Base-by-base conservation (phyloP, 2,888 invertebrate species). In the Oscheius myriophilus region DNA sequence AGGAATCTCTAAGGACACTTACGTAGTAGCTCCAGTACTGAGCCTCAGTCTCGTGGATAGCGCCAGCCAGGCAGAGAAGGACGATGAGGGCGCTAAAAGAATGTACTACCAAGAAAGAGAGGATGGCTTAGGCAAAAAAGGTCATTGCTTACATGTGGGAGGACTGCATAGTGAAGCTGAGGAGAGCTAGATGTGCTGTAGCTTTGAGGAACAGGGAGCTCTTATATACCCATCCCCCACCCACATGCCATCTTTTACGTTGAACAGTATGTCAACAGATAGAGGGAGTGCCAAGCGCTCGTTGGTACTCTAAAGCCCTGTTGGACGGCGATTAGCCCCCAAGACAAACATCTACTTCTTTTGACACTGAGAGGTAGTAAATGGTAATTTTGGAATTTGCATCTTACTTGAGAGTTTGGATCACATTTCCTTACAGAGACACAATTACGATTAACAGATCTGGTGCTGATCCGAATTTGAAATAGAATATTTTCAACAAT, bases 41-140 rank as follows among this genome's bases (percentile, higher is more conserved):
- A n/a, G 77, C 72, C 53, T 71, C 73, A 11, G 69, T 49, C 46
- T 75, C 70, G 9, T 72, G 73, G 52, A 75, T 66, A 21, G 71
- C 70, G 11, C 70, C 67, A 25, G 72, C 70, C 52, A 77, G 51
- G 11, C 70, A 70, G 49, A 71, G 70, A 12, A 73, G 49, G 41
- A 71, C 62, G 16, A 77, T 57, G 51, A 69, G 51, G 16, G 66
- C 65, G 41, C 61, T 69, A 33, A n/a, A 61, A 26, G 33, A 33
- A 6, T 33, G 33, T 33, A 33, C 3, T 3, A 9, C 33, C 3
- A 33, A 33, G 9, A 33, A 6, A 9, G 33, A 33, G 9, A 33
- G 33, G 33, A 33, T 6, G 12, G 9, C 9, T 49, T 4, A 21
- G 26, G 16, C n/a, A 18, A 61, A 46, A 49, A 6, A 14, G 7